Evolutionary conservation across 2,113 vertebrate genomes (phyloP).

Genomic region (Platichthys flesus): DNA sequence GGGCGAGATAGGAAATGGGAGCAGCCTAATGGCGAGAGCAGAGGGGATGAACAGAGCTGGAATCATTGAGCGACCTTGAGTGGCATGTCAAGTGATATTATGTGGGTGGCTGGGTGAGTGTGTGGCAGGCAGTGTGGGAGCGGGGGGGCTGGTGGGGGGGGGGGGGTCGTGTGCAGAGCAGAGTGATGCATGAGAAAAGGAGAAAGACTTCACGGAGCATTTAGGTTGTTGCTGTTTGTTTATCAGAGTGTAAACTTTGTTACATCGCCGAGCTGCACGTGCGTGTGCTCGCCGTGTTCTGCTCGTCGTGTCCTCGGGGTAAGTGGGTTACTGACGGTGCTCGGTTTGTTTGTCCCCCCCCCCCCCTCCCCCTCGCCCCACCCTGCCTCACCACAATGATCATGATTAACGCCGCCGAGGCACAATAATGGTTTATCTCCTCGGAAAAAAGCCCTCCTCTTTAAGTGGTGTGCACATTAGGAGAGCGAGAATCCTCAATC

Average conservation of each 20-base stretch:
- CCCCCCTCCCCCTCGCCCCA: background rate
- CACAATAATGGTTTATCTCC: conserved; percentile 23
- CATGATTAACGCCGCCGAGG: conserved; percentile 43
- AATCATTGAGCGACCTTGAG: conserved; percentile 83
- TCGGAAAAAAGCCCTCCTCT: conserved; percentile 25
- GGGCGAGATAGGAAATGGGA: conserved; percentile 76
- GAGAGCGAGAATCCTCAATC: conserved; percentile 3
- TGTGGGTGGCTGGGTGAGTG: conserved; percentile 73
- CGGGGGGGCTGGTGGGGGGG: background rate
- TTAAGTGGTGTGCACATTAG: conserved; percentile 46
- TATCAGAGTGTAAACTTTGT: conserved; percentile 13
- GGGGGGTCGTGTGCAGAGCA: conserved; percentile 33
- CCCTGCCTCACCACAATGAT: conserved; percentile 7
- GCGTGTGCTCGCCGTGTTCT: background rate
- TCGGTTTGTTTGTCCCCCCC: background rate
- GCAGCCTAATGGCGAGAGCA: conserved; percentile 77
- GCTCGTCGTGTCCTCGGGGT: conserved; percentile 11
- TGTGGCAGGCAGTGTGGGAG: conserved; percentile 29
- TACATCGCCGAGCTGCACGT: background rate
- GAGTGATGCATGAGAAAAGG: conserved; percentile 22
- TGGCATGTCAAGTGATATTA: conserved; percentile 82
- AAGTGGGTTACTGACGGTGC: conserved; percentile 28
- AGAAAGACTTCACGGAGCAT: conserved; percentile 30
- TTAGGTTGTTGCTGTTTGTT: conserved; percentile 25
- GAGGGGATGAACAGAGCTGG: conserved; percentile 67